Conservation (phyloP, 2,113 vertebrate genomes). For the Diadophis punctatus region DNA sequence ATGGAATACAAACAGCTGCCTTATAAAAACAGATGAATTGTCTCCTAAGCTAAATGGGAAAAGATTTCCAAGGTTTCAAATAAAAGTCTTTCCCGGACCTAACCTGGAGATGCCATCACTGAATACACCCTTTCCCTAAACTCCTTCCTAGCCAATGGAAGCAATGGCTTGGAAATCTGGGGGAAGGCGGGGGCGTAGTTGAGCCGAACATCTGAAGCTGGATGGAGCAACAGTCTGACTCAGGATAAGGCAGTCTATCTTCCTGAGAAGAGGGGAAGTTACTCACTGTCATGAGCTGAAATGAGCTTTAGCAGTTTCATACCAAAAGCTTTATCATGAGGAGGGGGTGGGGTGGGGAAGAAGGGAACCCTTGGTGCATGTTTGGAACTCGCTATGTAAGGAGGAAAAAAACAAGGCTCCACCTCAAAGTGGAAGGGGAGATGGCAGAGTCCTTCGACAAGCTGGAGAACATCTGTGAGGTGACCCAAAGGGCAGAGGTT, state of each 20-base stretch:
- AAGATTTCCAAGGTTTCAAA: not conserved
- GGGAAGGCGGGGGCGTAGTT: not conserved
- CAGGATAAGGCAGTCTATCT: not conserved
- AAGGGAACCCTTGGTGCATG: not conserved
- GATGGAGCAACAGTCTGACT: not conserved
- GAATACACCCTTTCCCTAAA: not conserved
- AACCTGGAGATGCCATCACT: not conserved
- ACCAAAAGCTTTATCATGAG: not conserved
- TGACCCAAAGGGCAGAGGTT: too few relatives aligned
- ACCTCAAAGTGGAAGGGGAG: not conserved
- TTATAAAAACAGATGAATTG: not conserved
- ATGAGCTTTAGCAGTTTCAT: not conserved
- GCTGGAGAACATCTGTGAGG: not conserved
- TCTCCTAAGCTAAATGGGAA: not conserved
- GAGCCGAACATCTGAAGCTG: not conserved
- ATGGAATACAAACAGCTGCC: not conserved
- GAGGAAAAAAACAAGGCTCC: not conserved
- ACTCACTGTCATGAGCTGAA: not conserved
- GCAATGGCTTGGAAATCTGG: not conserved
- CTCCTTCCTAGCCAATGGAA: not conserved
- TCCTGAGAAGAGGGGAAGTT: not conserved
- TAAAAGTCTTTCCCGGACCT: not conserved
- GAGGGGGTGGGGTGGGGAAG: not conserved
- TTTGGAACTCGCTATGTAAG: not conserved
- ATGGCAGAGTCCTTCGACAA: not conserved